Base-by-base conservation (phyloP, 2,888 invertebrate genomes). In the Sepiola atlantica region DNA sequence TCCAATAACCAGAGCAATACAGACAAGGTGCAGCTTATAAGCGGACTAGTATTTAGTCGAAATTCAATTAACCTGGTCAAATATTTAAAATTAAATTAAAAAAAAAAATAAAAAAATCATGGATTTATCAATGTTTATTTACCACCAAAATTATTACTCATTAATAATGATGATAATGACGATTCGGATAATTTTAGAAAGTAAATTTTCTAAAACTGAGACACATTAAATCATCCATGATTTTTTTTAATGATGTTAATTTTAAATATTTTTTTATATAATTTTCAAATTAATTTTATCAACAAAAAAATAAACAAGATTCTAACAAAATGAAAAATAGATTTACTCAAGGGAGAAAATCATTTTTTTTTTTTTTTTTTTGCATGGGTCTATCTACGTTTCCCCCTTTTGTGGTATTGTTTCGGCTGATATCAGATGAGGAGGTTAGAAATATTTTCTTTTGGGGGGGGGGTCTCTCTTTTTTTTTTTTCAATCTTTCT, bases 381-480 rank as follows among this genome's bases (percentile, higher is more conserved):
- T 45, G 45, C 45, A 45, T n/a, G 77, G 16, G 77, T 32, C 16
- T 77, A 32, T n/a, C 77, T 77, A 32, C 32, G 16, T 77, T 16
- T n/a, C 77, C 77, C n/a, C 12, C 45, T 8, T 8, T 8, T 45
- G n/a, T 8, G 8, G 32, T n/a, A 16, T 16, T n/a, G 16, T 77
- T 77, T 77, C 77, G 77, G 77, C 77, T 77, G 77, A 77, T 77
- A 77, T 77, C 77, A 77, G 77, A 77, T 77, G 77, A 77, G 77
- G 77, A 77, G 77, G 77, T 77, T 77, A 77, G 20, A 77, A 77
- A n/a, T 77, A n/a, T 77, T 77, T 77, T 77, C n/a, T n/a, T n/a
- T 77, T 77, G n/a, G n/a, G n/a, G n/a, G n/a, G n/a, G n/a, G n/a
- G 16, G 1, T 77, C n/a, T 77, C n/a, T 77, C n/a, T 77, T n/a